Base-by-base conservation (phyloP, 1,140 invertebrate genomes). In the Chionoecetes opilio region DNA sequence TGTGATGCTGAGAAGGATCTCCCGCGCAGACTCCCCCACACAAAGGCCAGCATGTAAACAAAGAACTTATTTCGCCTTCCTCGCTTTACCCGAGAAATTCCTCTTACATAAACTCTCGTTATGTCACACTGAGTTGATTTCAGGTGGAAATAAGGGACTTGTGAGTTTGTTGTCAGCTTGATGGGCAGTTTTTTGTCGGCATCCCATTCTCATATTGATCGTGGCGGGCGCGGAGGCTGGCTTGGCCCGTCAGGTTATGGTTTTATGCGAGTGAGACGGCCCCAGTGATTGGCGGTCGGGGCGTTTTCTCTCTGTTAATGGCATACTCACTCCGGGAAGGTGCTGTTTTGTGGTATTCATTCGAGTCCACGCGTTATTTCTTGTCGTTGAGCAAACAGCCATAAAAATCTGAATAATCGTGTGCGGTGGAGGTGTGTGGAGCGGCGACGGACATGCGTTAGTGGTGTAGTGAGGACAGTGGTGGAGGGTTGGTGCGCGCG, bases 341-440 rank as follows among this genome's bases (percentile, higher is more conserved):
- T 96, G 95, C 95, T 95, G 95, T 96, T 96, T 96, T 96, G 95
- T 95, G 95, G 95, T 96, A 95, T 96, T 96, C 95, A 96, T 95
- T 96, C 91, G 91, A 96, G 95, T 96, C 94, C 94, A 95, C 94
- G 95, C 94, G 94, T 95, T 92, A 95, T 95, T 95, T 95, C 94
- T 95, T 95, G 94, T 95, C 94, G 94, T 92, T 92, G 94, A 95
- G 90, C 94, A 95, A 95, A 95, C 94, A 95, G 82, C 94, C 94
- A 95, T 95, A 95, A 95, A 95, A 95, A 95, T 95, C 94, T 95
- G 94, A 95, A 95, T 95, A 95, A 95, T 95, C 90, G 94, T 92
- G 94, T 95, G 94, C 91, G 90, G 94, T 91, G 92, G 94, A 75
- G 53, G 94, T 95, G 94, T 95, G 94, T 63, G 84, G 94, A 31